phyloP scores from a whole-genome alignment of 2,113 vertebrate species.

The Paradisaea rubra region DNA sequence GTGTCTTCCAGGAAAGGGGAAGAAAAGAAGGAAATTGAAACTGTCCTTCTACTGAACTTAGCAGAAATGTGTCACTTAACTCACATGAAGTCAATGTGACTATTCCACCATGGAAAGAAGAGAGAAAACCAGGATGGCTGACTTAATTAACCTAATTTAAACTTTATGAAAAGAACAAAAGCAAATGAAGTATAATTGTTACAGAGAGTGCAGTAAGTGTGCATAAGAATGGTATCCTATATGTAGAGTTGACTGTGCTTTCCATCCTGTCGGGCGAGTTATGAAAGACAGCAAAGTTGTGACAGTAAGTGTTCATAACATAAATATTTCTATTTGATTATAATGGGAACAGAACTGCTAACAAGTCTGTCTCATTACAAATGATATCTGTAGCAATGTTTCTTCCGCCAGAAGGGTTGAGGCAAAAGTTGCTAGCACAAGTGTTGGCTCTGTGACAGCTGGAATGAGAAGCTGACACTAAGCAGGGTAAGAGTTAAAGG shows the following conservation, averaged over 20 bases:
- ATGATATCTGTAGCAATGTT: neutral
- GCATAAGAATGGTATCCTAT: neutral
- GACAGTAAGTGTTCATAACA: neutral
- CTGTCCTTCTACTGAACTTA: neutral
- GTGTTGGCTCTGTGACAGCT: neutral
- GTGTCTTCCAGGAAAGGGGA: neutral
- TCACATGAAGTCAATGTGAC: neutral
- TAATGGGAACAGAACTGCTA: neutral
- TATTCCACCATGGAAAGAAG: neutral
- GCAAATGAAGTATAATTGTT: neutral
- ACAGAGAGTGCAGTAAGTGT: neutral
- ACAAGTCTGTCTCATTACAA: neutral
- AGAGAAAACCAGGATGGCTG: neutral
- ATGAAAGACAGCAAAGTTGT: neutral
- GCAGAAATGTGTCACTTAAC: neutral
- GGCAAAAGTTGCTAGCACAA: neutral
- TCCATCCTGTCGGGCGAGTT: neutral
- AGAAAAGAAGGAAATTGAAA: neutral
- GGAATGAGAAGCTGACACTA: neutral
- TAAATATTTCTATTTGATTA: neutral
- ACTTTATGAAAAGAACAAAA: neutral
- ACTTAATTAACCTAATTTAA: neutral
- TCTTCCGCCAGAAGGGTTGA: neutral
- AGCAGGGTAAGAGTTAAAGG: neutral
- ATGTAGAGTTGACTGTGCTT: neutral